phyloP scores from a whole-genome alignment of 1,140 invertebrate genomes.

The Pseudachorutes palmiensis region DNA sequence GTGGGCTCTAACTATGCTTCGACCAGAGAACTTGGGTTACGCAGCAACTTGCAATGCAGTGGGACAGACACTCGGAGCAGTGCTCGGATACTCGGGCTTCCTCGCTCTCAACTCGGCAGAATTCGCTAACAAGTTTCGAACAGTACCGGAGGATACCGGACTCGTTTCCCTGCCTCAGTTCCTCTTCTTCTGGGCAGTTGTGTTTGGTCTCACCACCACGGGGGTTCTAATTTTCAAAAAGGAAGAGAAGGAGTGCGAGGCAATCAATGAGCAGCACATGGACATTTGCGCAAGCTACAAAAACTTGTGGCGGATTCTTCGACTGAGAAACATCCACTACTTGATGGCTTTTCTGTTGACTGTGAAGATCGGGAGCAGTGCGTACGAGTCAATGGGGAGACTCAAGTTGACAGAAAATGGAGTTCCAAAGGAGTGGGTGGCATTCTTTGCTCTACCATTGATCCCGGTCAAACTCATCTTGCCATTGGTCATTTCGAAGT shows the following conservation, averaged over 20 bases:
- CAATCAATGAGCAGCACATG: slow-evolving; percentile 45
- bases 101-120: slow-evolving; percentile 52
- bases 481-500: neutral
- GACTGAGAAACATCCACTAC: slow-evolving; percentile 67
- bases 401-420: slow-evolving; percentile 7
- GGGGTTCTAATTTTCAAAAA: slow-evolving; percentile 82
- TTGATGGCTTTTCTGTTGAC: slow-evolving; percentile 78
- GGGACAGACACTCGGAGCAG: slow-evolving; percentile 55
- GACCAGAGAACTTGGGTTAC: slow-evolving; percentile 54
- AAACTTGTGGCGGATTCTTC: slow-evolving; percentile 71
- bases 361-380: slow-evolving; percentile 38
- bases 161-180: slow-evolving; percentile 47
- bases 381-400: neutral
- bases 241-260: slow-evolving; percentile 52
- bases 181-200: slow-evolving; percentile 86
- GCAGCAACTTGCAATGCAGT: slow-evolving; percentile 57
- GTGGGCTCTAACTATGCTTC: slow-evolving; percentile 57
- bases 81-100: slow-evolving; percentile 54
- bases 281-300: slow-evolving; percentile 75
- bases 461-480: slow-evolving; percentile 1
- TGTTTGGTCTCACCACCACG: slow-evolving; percentile 83
- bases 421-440: slow-evolving; percentile 6
- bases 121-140: slow-evolving; percentile 50
- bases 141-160: slow-evolving; percentile 1
- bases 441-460: neutral